A percentile compares a stretch with the other conserved stretches of the same genome.
Conservation (phyloP, 1,140 invertebrate species). For the Calephelis virginiensis region DNA sequence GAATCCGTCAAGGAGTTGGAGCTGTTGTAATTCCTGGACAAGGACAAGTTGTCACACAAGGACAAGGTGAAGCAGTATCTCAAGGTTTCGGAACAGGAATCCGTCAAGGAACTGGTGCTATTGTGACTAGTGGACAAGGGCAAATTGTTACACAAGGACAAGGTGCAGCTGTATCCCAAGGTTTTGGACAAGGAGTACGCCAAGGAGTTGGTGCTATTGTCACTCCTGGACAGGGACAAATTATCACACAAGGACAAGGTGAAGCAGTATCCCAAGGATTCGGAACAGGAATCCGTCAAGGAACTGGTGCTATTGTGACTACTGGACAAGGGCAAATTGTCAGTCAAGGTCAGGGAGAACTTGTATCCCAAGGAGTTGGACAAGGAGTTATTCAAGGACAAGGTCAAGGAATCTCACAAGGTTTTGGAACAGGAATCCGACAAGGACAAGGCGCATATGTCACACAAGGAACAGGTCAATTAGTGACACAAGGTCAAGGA, state of each 20-base stretch:
- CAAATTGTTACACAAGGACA: background rate
- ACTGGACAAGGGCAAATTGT: constrained; percentile 26
- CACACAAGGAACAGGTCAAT: constrained; percentile 30
- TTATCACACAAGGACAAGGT: constrained; percentile 29
- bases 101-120: constrained; percentile 20
- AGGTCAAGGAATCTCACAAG: constrained; percentile 27
- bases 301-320: constrained; percentile 20
- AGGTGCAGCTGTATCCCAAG: constrained; percentile 25
- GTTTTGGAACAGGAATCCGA: constrained; percentile 25
- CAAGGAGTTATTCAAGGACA: constrained; percentile 27
- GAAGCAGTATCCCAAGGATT: constrained; percentile 28
- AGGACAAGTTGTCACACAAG: constrained; percentile 27
- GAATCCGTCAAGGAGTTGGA: constrained; percentile 26
- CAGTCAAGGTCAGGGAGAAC: constrained; percentile 25
- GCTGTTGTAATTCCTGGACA: constrained; percentile 22
- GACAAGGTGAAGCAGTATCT: constrained; percentile 24
- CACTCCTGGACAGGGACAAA: constrained; percentile 24
- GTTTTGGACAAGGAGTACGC: constrained; percentile 30
- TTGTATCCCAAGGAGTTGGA: constrained; percentile 21
- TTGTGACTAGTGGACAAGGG: constrained; percentile 13
- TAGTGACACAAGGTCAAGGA: constrained; percentile 27
- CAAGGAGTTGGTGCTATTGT: constrained; percentile 27
- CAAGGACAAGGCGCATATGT: constrained; percentile 27
- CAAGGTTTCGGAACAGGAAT: constrained; percentile 19
- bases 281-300: constrained; percentile 29